Base-by-base conservation (phyloP, 1,140 invertebrate species). In the Papilio machaon region DNA sequence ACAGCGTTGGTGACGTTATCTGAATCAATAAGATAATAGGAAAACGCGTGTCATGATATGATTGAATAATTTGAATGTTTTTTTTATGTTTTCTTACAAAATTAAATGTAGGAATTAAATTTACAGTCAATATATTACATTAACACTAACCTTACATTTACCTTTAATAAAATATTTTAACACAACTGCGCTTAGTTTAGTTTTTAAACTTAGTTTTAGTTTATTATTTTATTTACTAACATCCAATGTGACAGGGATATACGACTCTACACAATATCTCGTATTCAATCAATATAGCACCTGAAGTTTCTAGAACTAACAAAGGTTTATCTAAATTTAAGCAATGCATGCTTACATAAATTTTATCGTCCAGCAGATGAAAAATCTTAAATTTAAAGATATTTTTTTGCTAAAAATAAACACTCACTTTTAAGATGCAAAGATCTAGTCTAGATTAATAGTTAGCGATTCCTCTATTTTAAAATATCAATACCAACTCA, bases 1-100 rank as follows among this genome's bases (percentile, higher is more conserved):
- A 49, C n/a, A 75, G 38, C 35, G 15, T 38, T 13, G 47, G 73
- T 49, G n/a, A 75, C 73, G 46, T 52, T 75, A 52, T 75, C 19
- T 52, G 73, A 19, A 75, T 75, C 4, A 46, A 23, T 75, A 75
- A 75, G 43, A 46, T 74, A 49, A 23, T 49, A 75, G 19, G 47
- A 49, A 49, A 49, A 75, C 15, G 46, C 11, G 19, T 47, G 15
- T 58, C 54, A 19, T 58, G 23, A 10, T 58, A 10, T 47, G 17
- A 13, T 74, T 74, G 17, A 74, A 9, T n/a, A 17, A 10, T 19
- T 6, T 17, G 15, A 17, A 52, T 17, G 0, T 17, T 58, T 58
- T 58, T 43, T 7, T 58, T 15, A 7, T 6, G 15, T 19, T 58
- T 3, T n/a, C 54, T 58, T 54, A 54, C 4, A 5, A 5, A n/a